Percentiles rank a stretch among this genome's conserved stretches.
Conservation (phyloP, 2,797 vertebrate species). For the Etheostoma nigrum region DNA sequence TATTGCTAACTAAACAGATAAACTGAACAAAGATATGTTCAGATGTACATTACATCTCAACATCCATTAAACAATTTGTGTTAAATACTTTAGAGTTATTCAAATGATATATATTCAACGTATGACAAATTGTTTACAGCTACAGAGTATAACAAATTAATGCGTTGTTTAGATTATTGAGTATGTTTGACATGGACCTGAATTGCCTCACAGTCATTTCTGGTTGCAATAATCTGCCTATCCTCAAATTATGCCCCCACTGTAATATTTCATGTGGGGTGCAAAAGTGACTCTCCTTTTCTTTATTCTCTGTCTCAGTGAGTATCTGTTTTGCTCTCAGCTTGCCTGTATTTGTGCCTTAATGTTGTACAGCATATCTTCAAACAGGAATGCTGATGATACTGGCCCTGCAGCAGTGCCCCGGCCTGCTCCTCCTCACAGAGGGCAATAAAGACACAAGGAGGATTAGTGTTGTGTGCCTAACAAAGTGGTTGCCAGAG, state of each 20-base stretch:
- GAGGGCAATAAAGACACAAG: conserved; percentile 85
- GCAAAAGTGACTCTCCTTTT: conserved; percentile 56
- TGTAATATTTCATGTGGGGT: conserved; percentile 31
- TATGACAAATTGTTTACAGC: conserved; percentile 77
- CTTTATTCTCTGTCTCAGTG: conserved; percentile 67
- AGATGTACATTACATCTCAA: conserved; percentile 25
- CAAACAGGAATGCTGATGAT: conserved; percentile 83
- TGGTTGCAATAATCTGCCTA: conserved; percentile 76
- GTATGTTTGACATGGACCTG: conserved; percentile 74
- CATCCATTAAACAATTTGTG: conserved; percentile 65
- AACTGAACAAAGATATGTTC: conserved; percentile 37
- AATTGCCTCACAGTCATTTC: conserved; percentile 81
- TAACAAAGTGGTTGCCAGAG: conserved; percentile 83
- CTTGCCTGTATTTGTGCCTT: conserved; percentile 75
- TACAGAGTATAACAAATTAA: conserved; percentile 76
- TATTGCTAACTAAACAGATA: conserved; percentile 14
- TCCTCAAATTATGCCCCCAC: conserved; percentile 72
- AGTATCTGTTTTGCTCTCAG: conserved; percentile 68
- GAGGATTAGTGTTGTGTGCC: conserved; percentile 85
- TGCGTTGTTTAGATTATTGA: conserved; percentile 78
- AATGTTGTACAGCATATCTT: conserved; percentile 82
- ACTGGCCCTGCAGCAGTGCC: conserved; percentile 78
- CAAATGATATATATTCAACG: conserved; percentile 74
- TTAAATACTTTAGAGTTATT: conserved; percentile 68
- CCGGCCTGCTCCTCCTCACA: conserved; percentile 72